phyloP scores from a whole-genome alignment of 2,113 vertebrate species.

The Haliaeetus leucogaster region DNA sequence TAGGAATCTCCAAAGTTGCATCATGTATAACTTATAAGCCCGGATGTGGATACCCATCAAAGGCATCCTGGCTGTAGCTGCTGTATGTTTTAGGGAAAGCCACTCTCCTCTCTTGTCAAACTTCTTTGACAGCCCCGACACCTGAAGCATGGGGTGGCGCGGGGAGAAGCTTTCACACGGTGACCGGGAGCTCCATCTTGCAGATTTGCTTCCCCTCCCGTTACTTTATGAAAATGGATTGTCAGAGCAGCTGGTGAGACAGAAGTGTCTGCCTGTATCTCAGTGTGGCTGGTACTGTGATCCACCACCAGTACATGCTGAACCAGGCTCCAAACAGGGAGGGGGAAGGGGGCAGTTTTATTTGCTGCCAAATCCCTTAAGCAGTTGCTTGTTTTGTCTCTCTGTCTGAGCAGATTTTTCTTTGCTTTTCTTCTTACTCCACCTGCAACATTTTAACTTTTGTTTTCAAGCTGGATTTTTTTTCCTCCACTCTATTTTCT shows the following conservation, averaged over 20 bases:
- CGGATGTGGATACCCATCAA: background rate
- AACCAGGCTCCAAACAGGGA: conserved; percentile 46
- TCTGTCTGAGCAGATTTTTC: conserved; percentile 45
- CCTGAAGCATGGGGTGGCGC: background rate
- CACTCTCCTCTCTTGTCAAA: background rate
- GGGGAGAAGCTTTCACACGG: conserved; percentile 37
- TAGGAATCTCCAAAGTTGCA: background rate
- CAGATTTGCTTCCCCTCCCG: conserved; percentile 55
- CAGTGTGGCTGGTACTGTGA: conserved; percentile 60
- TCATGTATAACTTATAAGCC: background rate
- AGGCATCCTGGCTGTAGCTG: background rate
- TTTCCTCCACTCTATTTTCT: background rate
- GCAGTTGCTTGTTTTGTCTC: conserved; percentile 47
- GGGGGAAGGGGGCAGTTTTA: conserved; percentile 48
- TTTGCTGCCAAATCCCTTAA: background rate
- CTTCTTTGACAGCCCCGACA: conserved; percentile 29
- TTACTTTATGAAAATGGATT: conserved; percentile 67
- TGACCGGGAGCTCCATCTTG: conserved; percentile 61
- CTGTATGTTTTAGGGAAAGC: background rate
- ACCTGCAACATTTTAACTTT: conserved; percentile 26
- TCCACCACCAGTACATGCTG: conserved; percentile 58
- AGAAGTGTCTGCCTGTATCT: conserved; percentile 67
- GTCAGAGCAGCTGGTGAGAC: conserved; percentile 68
- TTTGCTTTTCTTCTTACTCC: conserved; percentile 47
- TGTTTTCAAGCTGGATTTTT: background rate